Conservation (phyloP, 2,113 vertebrate species). For the Crotophaga sulcirostris region DNA sequence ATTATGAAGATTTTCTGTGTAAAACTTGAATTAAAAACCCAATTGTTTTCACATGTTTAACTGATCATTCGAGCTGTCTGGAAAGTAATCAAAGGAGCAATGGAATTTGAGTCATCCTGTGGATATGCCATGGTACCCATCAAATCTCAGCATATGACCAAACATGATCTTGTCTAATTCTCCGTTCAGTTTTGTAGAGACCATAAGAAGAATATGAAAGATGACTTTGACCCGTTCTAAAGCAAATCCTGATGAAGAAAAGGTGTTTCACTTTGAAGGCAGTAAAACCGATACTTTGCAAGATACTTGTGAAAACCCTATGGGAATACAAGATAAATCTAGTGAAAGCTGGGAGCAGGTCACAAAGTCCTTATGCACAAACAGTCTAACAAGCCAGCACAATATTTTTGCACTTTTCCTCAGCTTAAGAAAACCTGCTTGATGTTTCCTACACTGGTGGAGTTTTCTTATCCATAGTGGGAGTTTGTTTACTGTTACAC, state of each 20-base stretch:
- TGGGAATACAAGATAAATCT: neutral
- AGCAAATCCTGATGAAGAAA: neutral
- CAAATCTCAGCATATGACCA: neutral
- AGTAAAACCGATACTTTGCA: neutral
- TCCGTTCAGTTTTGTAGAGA: neutral
- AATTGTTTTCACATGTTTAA: neutral
- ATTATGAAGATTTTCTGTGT: neutral
- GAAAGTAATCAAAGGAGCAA: neutral
- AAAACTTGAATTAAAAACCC: neutral
- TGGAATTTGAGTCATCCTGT: neutral
- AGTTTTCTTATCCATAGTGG: neutral
- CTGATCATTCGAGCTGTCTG: neutral
- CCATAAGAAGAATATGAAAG: neutral
- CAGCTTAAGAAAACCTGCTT: neutral
- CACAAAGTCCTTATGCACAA: neutral
- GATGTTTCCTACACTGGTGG: neutral
- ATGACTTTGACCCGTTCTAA: neutral
- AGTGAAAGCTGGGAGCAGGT: neutral
- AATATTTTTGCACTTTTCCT: neutral
- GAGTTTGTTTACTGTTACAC: conserved; percentile 61
- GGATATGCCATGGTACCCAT: neutral
- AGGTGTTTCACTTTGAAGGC: neutral
- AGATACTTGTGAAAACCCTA: neutral
- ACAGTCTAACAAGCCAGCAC: neutral
- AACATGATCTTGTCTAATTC: neutral